Conservation (phyloP, 1,140 invertebrate genomes). For the Coenobita brevimanus region DNA sequence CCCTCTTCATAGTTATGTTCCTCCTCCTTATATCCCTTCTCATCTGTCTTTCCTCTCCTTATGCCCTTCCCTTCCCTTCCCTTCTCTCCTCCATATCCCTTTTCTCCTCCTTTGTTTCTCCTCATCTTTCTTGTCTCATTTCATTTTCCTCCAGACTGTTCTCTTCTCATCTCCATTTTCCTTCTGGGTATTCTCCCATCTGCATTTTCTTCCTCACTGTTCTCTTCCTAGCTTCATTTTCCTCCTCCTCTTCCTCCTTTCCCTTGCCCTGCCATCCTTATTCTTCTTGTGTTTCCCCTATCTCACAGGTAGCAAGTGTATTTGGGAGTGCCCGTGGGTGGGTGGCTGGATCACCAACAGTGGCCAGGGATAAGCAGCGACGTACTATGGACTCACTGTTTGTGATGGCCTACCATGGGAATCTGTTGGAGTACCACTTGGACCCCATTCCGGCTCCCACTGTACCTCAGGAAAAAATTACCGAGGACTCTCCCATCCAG, state of each 20-base stretch:
- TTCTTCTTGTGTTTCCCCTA: not conserved
- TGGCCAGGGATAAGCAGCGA: slow-evolving; percentile 73
- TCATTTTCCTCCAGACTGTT: no score
- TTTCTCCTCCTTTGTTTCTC: not conserved
- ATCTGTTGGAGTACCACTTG: slow-evolving; percentile 91
- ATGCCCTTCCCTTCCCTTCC: not conserved
- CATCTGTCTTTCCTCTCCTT: not conserved
- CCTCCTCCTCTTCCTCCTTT: not conserved
- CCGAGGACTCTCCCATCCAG: slow-evolving; percentile 92
- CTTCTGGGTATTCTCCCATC: no score
- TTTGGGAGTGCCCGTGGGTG: slow-evolving; percentile 85
- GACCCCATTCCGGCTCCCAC: slow-evolving; percentile 84
- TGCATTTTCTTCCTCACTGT: not conserved
- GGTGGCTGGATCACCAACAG: slow-evolving; percentile 76
- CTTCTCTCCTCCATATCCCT: not conserved
- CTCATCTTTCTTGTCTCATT: not conserved
- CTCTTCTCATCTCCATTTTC: not conserved
- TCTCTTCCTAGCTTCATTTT: not conserved
- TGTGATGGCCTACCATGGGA: slow-evolving; percentile 90
- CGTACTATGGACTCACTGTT: slow-evolving; percentile 86
- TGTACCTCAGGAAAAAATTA: slow-evolving; percentile 90
- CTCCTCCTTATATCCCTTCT: not conserved
- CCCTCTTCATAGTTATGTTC: not conserved
- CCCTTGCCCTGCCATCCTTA: not conserved
- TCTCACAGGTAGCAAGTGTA: slow-evolving; percentile 79